phyloP scores from a whole-genome alignment of 2,888 invertebrate genomes.

The Drosophila tripunctata region DNA sequence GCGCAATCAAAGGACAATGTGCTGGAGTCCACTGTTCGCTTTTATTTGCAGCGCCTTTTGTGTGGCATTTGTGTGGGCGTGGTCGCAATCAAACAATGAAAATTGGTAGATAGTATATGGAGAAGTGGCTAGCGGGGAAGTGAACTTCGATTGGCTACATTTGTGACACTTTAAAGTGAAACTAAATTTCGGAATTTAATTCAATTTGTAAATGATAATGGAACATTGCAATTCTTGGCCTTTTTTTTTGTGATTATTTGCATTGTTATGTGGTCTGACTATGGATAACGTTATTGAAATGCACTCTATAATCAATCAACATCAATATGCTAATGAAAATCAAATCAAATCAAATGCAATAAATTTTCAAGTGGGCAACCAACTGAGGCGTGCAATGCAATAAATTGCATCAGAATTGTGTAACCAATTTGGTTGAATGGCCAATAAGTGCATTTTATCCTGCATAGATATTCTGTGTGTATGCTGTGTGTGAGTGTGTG shows the following conservation, averaged over 20 bases:
- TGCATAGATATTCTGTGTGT: constrained; percentile 22
- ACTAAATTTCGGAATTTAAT: constrained; percentile 16
- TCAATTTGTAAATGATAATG: constrained; percentile 13
- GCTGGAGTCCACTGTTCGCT: constrained; percentile 1
- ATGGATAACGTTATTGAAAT: constrained; percentile 6
- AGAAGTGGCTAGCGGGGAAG: neutral
- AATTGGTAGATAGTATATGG: neutral
- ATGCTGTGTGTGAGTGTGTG: constrained; percentile 5
- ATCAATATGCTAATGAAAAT: constrained; percentile 73
- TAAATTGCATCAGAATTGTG: constrained; percentile 72
- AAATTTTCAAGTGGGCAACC: constrained; percentile 58
- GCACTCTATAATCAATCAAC: constrained; percentile 51
- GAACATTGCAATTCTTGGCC: neutral
- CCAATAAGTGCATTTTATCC: constrained; percentile 71
- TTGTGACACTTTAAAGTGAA: constrained; percentile 11
- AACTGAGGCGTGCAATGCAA: constrained; percentile 51
- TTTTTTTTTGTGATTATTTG: neutral
- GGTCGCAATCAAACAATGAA: constrained; percentile 7
- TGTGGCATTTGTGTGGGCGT: constrained; percentile 6
- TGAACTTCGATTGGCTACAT: neutral
- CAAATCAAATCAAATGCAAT: constrained; percentile 65
- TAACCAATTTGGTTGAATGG: constrained; percentile 77
- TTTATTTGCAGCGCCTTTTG: constrained; percentile 14
- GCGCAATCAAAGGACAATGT: constrained; percentile 37
- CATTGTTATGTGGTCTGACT: constrained; percentile 21